Base-by-base conservation (phyloP, 2,113 vertebrate genomes). In the Rhinoptilus africanus region DNA sequence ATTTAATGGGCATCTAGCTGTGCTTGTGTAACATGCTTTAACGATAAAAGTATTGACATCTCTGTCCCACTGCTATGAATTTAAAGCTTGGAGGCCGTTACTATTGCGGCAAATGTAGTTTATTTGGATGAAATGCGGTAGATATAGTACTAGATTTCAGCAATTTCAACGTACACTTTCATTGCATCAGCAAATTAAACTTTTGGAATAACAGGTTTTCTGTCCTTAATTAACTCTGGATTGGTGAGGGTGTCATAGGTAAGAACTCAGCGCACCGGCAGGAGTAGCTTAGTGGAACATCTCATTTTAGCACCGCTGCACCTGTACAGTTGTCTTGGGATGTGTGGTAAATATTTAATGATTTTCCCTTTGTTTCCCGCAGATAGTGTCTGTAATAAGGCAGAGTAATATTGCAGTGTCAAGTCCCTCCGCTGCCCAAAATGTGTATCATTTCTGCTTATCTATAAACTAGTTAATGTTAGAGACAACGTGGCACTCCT, bases 171-270 rank as follows among this genome's bases (percentile, higher is more conserved):
- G 66, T 32, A 56, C 21, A 1, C 54, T 93, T 96, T 88, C 37
- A 82, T 91, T 81, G 50, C 32, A 69, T 32, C 43, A 84, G 85
- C 78, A 96, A 93, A 88, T 95, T 83, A 67, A 89, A 91, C n/a
- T 63, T 39, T 63, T 78, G 34, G 27, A 86, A 72, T 63, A 22
- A 69, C 78, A 75, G 28, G 6, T 12, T 72, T 80, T 53, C 32
- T 76, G 5, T 32, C 94, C 84, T 93, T 39, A 76, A 82, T 66
- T 80, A 32, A 24, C 67, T 72, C 69, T 30, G 4, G 35, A 67
- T 14, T 50, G 22, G 43, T 27, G 37, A 63, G 14, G 51, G 37
- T 57, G 30, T 50, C 48, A 53, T 54, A 73, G 91, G 50, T 63
- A 30, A 81, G 79, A 78, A 54, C 41, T 85, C 32, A 60, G 5